Evolutionary conservation across 2,797 vertebrate species (phyloP).

Genomic region (Amazona finschi): DNA sequence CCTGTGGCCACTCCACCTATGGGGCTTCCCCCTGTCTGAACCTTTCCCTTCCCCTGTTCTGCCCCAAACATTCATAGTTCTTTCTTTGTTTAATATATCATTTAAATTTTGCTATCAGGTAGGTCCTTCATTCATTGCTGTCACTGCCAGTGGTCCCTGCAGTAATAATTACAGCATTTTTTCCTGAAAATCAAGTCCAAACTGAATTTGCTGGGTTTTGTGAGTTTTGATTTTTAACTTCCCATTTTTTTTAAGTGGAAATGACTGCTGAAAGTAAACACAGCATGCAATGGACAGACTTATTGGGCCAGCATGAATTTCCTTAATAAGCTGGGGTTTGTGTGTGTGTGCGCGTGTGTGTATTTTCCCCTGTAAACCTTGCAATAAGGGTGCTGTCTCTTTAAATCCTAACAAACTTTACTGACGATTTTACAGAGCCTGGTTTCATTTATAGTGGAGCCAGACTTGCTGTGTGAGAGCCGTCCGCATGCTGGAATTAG

Average conservation of each 20-base stretch:
- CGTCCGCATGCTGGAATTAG: slow-evolving; percentile 85
- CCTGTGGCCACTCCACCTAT: not conserved
- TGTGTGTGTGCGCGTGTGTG: rapidly evolving
- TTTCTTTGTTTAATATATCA: not conserved
- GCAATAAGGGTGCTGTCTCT: slow-evolving; percentile 73
- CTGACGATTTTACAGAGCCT: slow-evolving; percentile 88
- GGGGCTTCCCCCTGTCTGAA: not conserved
- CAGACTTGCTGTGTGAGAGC: slow-evolving; percentile 88
- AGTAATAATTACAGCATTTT: not conserved
- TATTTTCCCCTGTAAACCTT: not conserved
- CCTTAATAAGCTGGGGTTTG: slow-evolving; percentile 50
- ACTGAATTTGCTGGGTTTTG: slow-evolving; percentile 49
- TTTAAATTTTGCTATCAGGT: not conserved
- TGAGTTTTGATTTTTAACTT: not conserved
- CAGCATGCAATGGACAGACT: slow-evolving; percentile 60
- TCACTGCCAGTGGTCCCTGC: not conserved
- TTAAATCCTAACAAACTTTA: slow-evolving; percentile 78
- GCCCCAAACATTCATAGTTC: not conserved
- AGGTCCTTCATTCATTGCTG: not conserved
- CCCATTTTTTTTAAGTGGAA: slow-evolving; percentile 28
- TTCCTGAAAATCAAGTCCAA: slow-evolving; percentile 39
- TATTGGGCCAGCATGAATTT: slow-evolving; percentile 55
- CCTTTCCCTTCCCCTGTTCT: not conserved
- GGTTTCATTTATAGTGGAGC: slow-evolving; percentile 94
- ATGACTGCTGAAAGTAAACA: slow-evolving; percentile 65